Percentiles rank a stretch among this genome's conserved stretches.
Evolutionary conservation across 2,888 invertebrate genomes (phyloP).

Genomic region (Carterocephalus palaemon): DNA sequence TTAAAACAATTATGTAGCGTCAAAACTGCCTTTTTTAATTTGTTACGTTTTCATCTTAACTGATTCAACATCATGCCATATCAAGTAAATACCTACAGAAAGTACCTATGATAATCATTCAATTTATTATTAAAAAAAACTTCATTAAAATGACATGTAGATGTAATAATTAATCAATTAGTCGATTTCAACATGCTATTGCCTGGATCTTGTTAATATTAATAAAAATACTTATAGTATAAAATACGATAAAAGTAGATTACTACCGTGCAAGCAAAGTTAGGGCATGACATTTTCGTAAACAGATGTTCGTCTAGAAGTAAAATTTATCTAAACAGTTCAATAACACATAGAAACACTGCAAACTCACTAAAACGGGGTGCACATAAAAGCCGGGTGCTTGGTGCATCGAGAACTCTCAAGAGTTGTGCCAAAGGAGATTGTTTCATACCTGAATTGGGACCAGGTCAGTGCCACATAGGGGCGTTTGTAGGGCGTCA

Average conservation of each 20-base stretch:
- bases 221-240: slow-evolving; percentile 17
- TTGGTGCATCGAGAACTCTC: slow-evolving; percentile 64
- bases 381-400: slow-evolving; percentile 72
- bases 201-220: background rate
- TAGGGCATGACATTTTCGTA: slow-evolving; percentile 18
- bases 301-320: slow-evolving; percentile 3
- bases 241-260: slow-evolving; percentile 28
- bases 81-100: slow-evolving; percentile 21
- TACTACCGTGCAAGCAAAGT: slow-evolving; percentile 56
- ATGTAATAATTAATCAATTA: background rate
- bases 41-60: slow-evolving; percentile 15
- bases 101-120: slow-evolving; percentile 17
- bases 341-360: slow-evolving; percentile 48
- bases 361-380: slow-evolving; percentile 44
- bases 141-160: slow-evolving; percentile 8
- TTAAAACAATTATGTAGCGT: slow-evolving; percentile 18
- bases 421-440: slow-evolving; percentile 61
- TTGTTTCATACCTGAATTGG: slow-evolving; percentile 75
- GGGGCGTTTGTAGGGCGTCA: slow-evolving; percentile 71
- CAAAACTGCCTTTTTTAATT: slow-evolving; percentile 16
- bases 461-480: slow-evolving; percentile 74
- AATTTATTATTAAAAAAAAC: slow-evolving; percentile 5
- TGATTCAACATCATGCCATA: slow-evolving; percentile 25
- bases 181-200: slow-evolving; percentile 10
- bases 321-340: slow-evolving; percentile 5